Conservation (phyloP, 2,797 vertebrate species). For the Falco cherrug region DNA sequence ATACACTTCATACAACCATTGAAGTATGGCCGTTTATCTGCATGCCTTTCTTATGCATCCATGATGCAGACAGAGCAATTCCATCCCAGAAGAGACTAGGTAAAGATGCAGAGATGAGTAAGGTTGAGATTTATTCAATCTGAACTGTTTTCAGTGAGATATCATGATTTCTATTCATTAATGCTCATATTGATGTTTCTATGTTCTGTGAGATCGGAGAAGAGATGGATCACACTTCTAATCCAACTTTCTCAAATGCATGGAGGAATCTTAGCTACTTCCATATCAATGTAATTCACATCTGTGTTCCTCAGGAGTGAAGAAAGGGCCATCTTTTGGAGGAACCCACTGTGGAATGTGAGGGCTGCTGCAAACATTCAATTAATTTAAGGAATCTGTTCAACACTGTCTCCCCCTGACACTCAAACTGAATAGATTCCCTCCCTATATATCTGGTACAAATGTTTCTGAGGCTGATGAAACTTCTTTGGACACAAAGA, state of each 20-base stretch:
- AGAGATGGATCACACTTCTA: background rate
- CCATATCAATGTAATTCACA: background rate
- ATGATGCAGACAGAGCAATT: background rate
- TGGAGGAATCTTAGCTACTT: background rate
- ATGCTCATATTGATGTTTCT: background rate
- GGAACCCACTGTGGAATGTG: background rate
- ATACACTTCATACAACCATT: background rate
- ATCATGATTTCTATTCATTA: background rate
- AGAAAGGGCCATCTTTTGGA: background rate
- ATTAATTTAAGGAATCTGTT: background rate
- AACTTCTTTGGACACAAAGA: slow-evolving; percentile 46
- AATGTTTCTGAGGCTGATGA: slow-evolving; percentile 39
- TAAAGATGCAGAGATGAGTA: background rate
- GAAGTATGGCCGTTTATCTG: background rate
- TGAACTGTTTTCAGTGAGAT: background rate
- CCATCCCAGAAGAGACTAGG: background rate
- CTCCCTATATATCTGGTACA: background rate
- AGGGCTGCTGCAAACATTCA: background rate
- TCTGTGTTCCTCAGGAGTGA: background rate
- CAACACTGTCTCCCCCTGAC: background rate
- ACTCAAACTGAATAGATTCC: slow-evolving; percentile 5
- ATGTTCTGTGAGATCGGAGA: background rate
- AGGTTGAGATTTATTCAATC: background rate
- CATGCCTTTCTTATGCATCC: background rate
- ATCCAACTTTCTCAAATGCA: background rate